Evolutionary conservation across 2,888 invertebrate genomes (phyloP), one percentile per base, ranked within the genome.

Genomic region (Chymomyza procnemis): DNA sequence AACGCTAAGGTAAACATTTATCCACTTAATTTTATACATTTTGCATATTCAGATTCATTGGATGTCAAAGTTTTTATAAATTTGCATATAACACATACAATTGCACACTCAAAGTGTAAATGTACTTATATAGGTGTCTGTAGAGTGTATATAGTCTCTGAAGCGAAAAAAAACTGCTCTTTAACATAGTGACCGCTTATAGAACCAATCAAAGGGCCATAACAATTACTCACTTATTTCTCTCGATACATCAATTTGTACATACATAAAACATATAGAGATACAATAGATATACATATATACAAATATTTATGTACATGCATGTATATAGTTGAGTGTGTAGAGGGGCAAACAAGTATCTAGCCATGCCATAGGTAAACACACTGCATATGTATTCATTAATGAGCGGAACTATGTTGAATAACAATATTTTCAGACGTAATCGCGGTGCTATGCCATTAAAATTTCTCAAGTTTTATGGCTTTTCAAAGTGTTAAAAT

Each of bases 21-120:
- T 12, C 12, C 34, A 41, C 34, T 41, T 41, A 41, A 41, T 41
- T 41, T 9, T 12, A 41, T 5, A 41, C 9, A 41, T 41, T 41
- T 41, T 41, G 34, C 34, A 41, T 41, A 41, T 41, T 41, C 34
- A 41, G 67, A 21, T 14, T n/a, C n/a, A 67, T 46, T 60, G 61
- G 54, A 62, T 69, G 79, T 79, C 85, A 80, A 73, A 84, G 79
- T 78, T 71, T 62, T 55, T 67, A 75, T 64, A 78, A 69, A 71
- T 78, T 74, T 58, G 67, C 62, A 63, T 65, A 41, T 52, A 21
- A 47, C 65, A 65, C 34, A 14, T 41, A 41, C 12, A 41, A 1
- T 1, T 34, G 9, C 34, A 34, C 9, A 8, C 8, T 9, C 12
- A 12, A 12, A 41, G 9, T 41, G 12, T 41, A 41, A 12, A 34